Conservation (phyloP, 2,888 invertebrate species). For the Molanna angustata region DNA sequence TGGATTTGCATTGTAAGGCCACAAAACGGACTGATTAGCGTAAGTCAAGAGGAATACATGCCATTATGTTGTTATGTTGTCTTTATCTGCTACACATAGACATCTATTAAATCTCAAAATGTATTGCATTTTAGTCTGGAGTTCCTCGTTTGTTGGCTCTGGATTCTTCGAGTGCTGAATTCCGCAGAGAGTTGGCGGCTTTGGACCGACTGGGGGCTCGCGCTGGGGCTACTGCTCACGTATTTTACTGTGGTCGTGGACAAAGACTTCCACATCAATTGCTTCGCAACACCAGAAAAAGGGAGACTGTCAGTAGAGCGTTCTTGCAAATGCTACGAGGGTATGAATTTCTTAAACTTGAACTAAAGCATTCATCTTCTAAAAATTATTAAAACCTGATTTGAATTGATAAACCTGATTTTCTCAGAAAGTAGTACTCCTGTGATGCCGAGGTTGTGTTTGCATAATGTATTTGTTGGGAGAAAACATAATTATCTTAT, state of each 20-base stretch:
- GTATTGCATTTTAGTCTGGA: slow-evolving; percentile 37
- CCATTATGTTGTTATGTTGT: no score
- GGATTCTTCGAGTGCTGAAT: slow-evolving; percentile 67
- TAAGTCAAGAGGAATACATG: no score
- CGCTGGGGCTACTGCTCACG: slow-evolving; percentile 87
- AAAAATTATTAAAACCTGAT: no score
- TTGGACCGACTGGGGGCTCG: slow-evolving; percentile 86
- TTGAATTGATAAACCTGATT: no score
- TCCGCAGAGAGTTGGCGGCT: slow-evolving; percentile 73
- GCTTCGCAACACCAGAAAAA: slow-evolving; percentile 67
- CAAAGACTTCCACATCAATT: slow-evolving; percentile 78
- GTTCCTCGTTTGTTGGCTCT: slow-evolving; percentile 65
- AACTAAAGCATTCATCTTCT: no score
- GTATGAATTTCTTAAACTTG: slow-evolving; percentile 30
- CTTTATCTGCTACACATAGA: no score
- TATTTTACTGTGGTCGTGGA: slow-evolving; percentile 89
- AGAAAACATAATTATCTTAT: not conserved
- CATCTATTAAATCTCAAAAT: no score
- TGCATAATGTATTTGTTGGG: no score
- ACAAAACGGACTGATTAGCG: no score
- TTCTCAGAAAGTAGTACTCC: no score
- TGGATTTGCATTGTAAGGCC: no score
- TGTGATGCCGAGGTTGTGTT: no score
- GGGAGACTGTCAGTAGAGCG: slow-evolving; percentile 46
- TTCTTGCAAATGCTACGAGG: slow-evolving; percentile 56